These are phyloP conservation scores for Pogonomyrmex californicus DNA, from an alignment of 1,140 invertebrate genomes.

Conservation along the genomic window DNA sequence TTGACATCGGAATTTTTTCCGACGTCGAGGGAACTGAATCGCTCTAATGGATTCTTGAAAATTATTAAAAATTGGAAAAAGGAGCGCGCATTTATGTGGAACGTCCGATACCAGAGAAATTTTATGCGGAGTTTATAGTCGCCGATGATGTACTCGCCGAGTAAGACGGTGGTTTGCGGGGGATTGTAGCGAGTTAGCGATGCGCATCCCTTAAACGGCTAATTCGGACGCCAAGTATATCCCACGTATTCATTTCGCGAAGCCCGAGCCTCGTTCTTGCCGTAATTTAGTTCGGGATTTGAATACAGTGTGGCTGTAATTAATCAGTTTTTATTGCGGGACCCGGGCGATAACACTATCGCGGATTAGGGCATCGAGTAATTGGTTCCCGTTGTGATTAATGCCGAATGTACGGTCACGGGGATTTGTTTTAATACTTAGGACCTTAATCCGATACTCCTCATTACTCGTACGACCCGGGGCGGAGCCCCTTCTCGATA, in stretches of 20 bases:
- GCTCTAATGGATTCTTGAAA: not conserved
- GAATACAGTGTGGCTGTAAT: conserved; percentile 58
- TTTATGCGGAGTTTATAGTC: not conserved
- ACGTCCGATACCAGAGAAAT: not conserved
- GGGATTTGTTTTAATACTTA: conserved; percentile 53
- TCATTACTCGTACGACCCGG: conserved; percentile 31
- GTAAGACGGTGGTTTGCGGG: conserved; percentile 13
- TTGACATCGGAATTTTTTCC: not conserved
- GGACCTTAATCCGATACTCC: conserved; percentile 43
- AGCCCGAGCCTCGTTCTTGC: conserved; percentile 39
- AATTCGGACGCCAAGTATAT: conserved; percentile 57
- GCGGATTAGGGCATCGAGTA: conserved; percentile 58
- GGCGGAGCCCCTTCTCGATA: not conserved
- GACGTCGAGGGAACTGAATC: not conserved
- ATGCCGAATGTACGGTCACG: conserved; percentile 28
- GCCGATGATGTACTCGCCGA: not conserved
- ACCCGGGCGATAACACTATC: conserved; percentile 44
- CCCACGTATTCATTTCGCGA: conserved; percentile 49
- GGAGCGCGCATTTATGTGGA: not conserved
- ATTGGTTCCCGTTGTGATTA: conserved; percentile 60
- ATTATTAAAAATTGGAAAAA: conserved; percentile 3
- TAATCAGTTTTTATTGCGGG: conserved; percentile 62
- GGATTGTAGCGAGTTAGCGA: conserved; percentile 66
- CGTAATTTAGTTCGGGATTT: conserved; percentile 60
- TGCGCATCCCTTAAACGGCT: conserved; percentile 50